phyloP scores from a whole-genome alignment of 1,140 invertebrate genomes.

The Trypoxylus dichotomus region DNA sequence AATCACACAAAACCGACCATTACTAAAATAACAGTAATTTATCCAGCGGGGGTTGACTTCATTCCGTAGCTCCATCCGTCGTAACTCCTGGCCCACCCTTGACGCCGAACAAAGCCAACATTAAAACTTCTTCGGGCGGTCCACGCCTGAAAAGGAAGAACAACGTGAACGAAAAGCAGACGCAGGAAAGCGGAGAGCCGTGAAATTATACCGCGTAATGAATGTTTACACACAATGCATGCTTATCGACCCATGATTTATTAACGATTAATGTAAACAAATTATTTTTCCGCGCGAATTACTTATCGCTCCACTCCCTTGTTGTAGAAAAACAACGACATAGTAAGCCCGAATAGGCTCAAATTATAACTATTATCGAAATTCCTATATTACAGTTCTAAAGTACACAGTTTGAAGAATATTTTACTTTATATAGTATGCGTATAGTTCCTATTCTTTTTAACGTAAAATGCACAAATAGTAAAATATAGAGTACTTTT shows the following conservation, averaged over 20 bases:
- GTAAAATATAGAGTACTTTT: no score
- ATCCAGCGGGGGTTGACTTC: conserved; percentile 22
- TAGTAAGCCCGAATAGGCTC: not conserved
- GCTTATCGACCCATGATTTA: conserved; percentile 3
- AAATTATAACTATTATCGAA: not conserved
- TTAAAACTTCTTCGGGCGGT: conserved; percentile 19
- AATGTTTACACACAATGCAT: conserved; percentile 24
- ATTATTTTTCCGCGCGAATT: conserved; percentile 20
- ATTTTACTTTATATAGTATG: no score
- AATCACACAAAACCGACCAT: conserved; percentile 22
- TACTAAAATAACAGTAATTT: conserved; percentile 26
- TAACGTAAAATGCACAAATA: no score
- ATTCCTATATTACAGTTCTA: no score
- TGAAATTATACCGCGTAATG: conserved; percentile 25
- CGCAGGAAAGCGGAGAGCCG: conserved; percentile 13
- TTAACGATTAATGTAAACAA: conserved; percentile 26
- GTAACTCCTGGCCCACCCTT: conserved; percentile 20
- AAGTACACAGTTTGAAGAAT: no score
- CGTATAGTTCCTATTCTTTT: no score
- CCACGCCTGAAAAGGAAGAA: conserved; percentile 10
- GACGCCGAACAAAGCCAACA: conserved; percentile 20
- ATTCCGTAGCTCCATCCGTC: conserved; percentile 4
- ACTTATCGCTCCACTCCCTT: not conserved
- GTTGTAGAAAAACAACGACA: not conserved
- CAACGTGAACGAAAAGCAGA: not conserved